phyloP scores from a whole-genome alignment of 2,113 vertebrate species.

The Brachirus orientalis region DNA sequence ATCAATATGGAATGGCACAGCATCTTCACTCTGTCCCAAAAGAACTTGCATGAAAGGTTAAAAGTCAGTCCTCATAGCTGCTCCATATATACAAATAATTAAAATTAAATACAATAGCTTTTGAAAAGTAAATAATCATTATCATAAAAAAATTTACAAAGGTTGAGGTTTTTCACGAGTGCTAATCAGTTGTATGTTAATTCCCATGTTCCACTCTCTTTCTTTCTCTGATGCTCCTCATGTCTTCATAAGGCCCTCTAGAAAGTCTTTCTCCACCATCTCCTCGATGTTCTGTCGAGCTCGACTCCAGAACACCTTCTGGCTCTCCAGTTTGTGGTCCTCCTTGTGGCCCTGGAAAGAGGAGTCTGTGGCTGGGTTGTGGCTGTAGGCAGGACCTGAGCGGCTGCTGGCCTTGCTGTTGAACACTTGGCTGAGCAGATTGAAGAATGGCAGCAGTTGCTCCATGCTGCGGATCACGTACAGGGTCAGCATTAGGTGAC shows the following conservation, averaged over 20 bases:
- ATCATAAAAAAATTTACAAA: slow-evolving; percentile 87
- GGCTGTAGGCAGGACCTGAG: slow-evolving; percentile 85
- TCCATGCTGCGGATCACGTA: slow-evolving; percentile 95
- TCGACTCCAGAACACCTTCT: slow-evolving; percentile 93
- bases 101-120: slow-evolving; percentile 92
- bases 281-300: slow-evolving; percentile 97
- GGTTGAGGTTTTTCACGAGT: slow-evolving; percentile 77
- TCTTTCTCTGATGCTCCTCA: slow-evolving; percentile 76
- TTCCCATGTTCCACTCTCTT: neutral
- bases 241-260: slow-evolving; percentile 95
- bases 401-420: slow-evolving; percentile 95
- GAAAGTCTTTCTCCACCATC: slow-evolving; percentile 98
- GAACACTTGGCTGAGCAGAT: slow-evolving; percentile 95
- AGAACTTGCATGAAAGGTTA: slow-evolving; percentile 84
- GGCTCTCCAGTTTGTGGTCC: slow-evolving; percentile 91
- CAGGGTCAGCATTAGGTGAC: slow-evolving; percentile 91
- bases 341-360: slow-evolving; percentile 86
- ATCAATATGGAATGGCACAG: slow-evolving; percentile 82
- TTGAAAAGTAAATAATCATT: slow-evolving; percentile 82
- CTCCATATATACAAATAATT: slow-evolving; percentile 93
- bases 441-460: slow-evolving; percentile 98
- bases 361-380: slow-evolving; percentile 78
- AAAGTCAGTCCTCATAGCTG: slow-evolving; percentile 88
- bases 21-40: slow-evolving; percentile 82
- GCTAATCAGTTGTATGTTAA: slow-evolving; percentile 60